Evolutionary conservation across 2,888 invertebrate genomes (phyloP), one percentile per base, ranked within the genome.

Genomic region (Merodon equestris): DNA sequence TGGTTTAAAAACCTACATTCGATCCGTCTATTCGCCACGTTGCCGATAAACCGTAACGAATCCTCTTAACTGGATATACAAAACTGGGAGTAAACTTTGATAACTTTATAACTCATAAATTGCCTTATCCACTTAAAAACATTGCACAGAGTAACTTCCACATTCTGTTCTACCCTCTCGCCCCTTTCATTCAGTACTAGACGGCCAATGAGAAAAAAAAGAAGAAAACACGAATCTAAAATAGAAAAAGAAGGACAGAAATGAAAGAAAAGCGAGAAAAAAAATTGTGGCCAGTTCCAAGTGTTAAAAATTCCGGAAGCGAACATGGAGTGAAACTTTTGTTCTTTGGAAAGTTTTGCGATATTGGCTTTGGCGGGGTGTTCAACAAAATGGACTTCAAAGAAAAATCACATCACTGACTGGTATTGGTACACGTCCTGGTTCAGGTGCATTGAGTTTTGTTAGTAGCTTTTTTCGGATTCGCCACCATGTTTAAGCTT

Each of bases 101-200:
- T 71, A 71, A 71, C 72, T 85, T 86, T 84, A 83, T 86, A 87
- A 86, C 86, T 87, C 87, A 87, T 87, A 87, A 87, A 87, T 87
- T 87, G 87, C 87, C 87, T 87, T 87, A 87, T 87, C 87, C 87
- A 87, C 86, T 87, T 87, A 87, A 87, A 58, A 64, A 61, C 61
- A 71, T 15, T 72, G 57, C 72, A 45, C 45, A 40, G 45, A 38
- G 19, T 51, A 72, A 72, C 72, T 72, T 40, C 40, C 40, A 40
- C n/a, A n/a, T 40, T 36, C 27, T 4, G 44, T 42, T 45, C 34
- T 58, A 51, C 64, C 61, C 48, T 63, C 50, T 45, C 40, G 61
- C 54, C 56, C 54, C 48, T 63, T 50, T 57, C 7, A 60, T 50
- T 18, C 3, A 42, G 42, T 2, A 7, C 27, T 2, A 27, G 27